These are phyloP conservation scores for Pectinophora gossypiella DNA, from an alignment of 1,140 invertebrate species.

Conservation along the genomic window DNA sequence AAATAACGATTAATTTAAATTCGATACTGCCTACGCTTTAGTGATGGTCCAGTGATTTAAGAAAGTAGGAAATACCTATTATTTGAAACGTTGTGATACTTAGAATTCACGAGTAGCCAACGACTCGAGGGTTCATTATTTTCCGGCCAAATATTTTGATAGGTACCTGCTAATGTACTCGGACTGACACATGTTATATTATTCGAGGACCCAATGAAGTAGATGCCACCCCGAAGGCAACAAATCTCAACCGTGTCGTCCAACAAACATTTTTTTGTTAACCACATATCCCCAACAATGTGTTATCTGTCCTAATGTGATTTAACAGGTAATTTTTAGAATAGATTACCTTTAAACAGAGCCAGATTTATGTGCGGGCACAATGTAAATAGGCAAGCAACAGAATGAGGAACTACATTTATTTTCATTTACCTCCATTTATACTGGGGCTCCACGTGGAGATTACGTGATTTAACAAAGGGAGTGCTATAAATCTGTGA, in stretches of 20 bases:
- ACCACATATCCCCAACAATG: slow-evolving; percentile 60
- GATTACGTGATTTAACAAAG: slow-evolving; percentile 75
- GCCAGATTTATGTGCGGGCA: slow-evolving; percentile 53
- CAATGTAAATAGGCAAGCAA: slow-evolving; percentile 67
- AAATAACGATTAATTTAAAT: slow-evolving; percentile 67
- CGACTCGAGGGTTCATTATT: background rate
- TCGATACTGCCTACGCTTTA: slow-evolving; percentile 55
- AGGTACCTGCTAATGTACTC: slow-evolving; percentile 33
- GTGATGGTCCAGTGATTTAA: slow-evolving; percentile 53
- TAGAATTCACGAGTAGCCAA: background rate
- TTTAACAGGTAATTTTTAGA: slow-evolving; percentile 71
- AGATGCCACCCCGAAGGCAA: slow-evolving; percentile 61
- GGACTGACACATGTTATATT: slow-evolving; percentile 34
- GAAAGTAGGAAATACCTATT: slow-evolving; percentile 27
- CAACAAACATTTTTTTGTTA: slow-evolving; percentile 62
- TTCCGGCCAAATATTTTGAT: slow-evolving; percentile 11
- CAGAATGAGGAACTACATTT: slow-evolving; percentile 73
- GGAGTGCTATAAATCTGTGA: slow-evolving; percentile 68
- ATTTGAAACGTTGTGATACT: slow-evolving; percentile 28
- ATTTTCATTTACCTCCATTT: slow-evolving; percentile 73
- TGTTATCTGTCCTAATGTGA: slow-evolving; percentile 70
- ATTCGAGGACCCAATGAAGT: slow-evolving; percentile 52
- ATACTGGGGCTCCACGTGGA: slow-evolving; percentile 69
- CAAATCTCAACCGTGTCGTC: slow-evolving; percentile 52
- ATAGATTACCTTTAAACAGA: slow-evolving; percentile 66